phyloP scores from a whole-genome alignment of 2,113 vertebrate genomes.

The Myotis yumanensis region DNA sequence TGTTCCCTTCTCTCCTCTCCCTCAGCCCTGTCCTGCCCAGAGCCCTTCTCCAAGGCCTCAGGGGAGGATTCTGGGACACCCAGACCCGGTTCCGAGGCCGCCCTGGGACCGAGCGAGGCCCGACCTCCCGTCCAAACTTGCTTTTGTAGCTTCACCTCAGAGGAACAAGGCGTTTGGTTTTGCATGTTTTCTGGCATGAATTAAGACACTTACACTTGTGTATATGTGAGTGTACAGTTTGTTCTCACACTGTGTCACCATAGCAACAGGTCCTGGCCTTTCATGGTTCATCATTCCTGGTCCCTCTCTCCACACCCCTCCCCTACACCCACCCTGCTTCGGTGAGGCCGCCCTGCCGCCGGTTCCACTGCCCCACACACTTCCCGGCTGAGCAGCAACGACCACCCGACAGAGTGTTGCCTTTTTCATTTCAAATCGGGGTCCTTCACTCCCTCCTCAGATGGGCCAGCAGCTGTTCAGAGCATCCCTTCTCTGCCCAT shows the following conservation, averaged over 20 bases:
- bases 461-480: conserved; percentile 60
- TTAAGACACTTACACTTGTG: conserved; percentile 85
- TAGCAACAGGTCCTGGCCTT: conserved; percentile 82
- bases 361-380: neutral
- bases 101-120: conserved; percentile 62
- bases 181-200: conserved; percentile 88
- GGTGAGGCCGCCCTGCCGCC: neutral
- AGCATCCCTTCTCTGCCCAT: conserved; percentile 23
- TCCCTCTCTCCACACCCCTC: conserved; percentile 2
- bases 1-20: neutral
- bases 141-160: conserved; percentile 66
- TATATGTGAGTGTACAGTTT: conserved; percentile 84
- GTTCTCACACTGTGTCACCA: conserved; percentile 83
- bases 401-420: conserved; percentile 60
- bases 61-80: neutral
- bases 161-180: conserved; percentile 77
- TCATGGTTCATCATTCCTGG: conserved; percentile 62
- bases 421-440: conserved; percentile 55
- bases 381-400: neutral
- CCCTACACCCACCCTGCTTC: neutral
- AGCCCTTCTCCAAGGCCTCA: conserved; percentile 64
- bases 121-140: conserved; percentile 25
- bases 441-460: conserved; percentile 59
- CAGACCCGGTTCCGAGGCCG: neutral
- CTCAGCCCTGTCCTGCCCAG: conserved; percentile 36